These are phyloP conservation scores for Battus philenor DNA, from an alignment of 1,140 invertebrate genomes.

Conservation along the genomic window DNA sequence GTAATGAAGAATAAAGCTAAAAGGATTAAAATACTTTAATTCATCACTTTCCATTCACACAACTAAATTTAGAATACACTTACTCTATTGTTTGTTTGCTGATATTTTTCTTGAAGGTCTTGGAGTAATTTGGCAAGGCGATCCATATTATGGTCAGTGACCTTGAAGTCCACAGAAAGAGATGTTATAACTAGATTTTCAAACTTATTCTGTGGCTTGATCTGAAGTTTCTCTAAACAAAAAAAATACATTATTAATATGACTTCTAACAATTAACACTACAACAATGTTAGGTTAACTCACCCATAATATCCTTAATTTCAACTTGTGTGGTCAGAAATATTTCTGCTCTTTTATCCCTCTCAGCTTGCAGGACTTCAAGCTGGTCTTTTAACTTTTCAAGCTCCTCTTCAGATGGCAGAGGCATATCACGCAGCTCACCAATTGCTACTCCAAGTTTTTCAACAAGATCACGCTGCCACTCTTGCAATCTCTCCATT, in stretches of 20 bases:
- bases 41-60: too few relatives aligned
- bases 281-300: constrained; percentile 10
- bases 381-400: constrained; percentile 72
- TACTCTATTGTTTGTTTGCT: constrained; percentile 62
- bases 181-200: constrained; percentile 71
- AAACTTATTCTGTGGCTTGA: constrained; percentile 74
- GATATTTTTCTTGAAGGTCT: constrained; percentile 55
- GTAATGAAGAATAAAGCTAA: too few relatives aligned
- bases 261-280: neutral
- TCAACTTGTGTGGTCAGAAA: constrained; percentile 74
- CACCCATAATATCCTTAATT: constrained; percentile 75
- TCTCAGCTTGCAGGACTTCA: constrained; percentile 74
- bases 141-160: constrained; percentile 76
- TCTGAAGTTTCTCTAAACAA: constrained; percentile 69
- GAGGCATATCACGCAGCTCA: constrained; percentile 59
- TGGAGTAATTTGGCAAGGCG: constrained; percentile 65
- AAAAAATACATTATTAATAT: neutral
- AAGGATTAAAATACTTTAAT: too few relatives aligned
- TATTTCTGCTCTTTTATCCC: constrained; percentile 71
- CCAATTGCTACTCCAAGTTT: constrained; percentile 64
- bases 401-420: constrained; percentile 75
- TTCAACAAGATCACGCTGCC: constrained; percentile 61
- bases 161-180: constrained; percentile 74
- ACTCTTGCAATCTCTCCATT: constrained; percentile 58
- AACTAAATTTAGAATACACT: too few relatives aligned